phyloP scores from a whole-genome alignment of 2,888 invertebrate species.

The Eupithecia vulgata region DNA sequence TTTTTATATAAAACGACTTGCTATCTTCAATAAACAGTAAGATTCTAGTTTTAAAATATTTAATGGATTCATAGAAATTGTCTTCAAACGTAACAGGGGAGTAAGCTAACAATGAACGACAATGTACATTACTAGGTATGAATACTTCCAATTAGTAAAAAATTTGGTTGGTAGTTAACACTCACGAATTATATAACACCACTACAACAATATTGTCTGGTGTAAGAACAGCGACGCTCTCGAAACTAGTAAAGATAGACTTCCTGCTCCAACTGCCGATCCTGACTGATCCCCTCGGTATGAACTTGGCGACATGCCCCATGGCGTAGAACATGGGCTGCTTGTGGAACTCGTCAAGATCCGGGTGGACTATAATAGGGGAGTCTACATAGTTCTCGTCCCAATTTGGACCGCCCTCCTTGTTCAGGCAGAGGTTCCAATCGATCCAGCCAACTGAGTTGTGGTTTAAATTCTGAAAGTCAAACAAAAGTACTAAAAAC shows the following conservation, averaged over 20 bases:
- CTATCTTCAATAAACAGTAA: too few species aligned
- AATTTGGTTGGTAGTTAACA: background rate
- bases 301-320: constrained; percentile 91
- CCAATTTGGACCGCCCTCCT: constrained; percentile 92
- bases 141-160: too few species aligned
- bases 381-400: constrained; percentile 90
- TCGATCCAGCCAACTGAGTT: constrained; percentile 94
- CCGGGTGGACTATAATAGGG: constrained; percentile 83
- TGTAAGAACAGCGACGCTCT: constrained; percentile 61
- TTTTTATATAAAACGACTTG: too few species aligned
- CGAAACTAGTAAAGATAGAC: constrained; percentile 41
- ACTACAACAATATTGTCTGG: constrained; percentile 63
- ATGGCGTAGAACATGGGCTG: constrained; percentile 95
- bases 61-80: too few species aligned
- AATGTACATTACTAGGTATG: too few species aligned
- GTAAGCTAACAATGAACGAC: too few species aligned
- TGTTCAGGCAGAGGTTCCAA: constrained; percentile 93
- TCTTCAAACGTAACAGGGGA: too few species aligned
- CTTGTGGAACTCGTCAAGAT: constrained; percentile 90
- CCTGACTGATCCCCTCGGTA: constrained; percentile 84
- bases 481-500: too few species aligned
- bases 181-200: constrained; percentile 71
- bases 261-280: constrained; percentile 48
- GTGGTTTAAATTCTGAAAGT: constrained; percentile 87
- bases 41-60: too few species aligned